Percentiles rank a stretch among this genome's conserved stretches.
Conservation (phyloP, 2,888 invertebrate species). For the Barypeithes pellucidus region DNA sequence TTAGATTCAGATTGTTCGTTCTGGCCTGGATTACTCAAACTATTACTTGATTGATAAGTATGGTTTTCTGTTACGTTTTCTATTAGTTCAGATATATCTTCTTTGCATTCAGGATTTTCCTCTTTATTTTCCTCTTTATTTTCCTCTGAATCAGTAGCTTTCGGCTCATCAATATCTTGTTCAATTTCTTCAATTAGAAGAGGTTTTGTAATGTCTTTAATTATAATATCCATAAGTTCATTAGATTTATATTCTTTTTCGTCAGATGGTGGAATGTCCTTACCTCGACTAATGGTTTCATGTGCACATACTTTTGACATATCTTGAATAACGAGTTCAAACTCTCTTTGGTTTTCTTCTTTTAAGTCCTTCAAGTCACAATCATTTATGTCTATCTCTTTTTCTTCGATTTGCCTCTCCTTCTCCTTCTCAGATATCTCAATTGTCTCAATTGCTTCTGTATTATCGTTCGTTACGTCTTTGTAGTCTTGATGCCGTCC, state of each 20-base stretch:
- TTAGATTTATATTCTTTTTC: background rate
- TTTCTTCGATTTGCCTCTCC: slow-evolving; percentile 31
- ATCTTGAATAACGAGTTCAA: slow-evolving; percentile 44
- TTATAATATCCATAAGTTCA: background rate
- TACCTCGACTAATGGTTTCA: background rate
- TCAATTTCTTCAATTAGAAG: slow-evolving; percentile 9
- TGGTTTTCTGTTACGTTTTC: slow-evolving; percentile 24
- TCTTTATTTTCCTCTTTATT: background rate
- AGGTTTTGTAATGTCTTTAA: background rate
- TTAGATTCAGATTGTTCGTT: background rate
- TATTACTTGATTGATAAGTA: too few species aligned
- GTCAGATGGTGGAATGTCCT: background rate
- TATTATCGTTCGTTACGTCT: background rate
- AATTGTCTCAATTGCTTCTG: background rate
- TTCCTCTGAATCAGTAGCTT: background rate
- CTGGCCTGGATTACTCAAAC: too few species aligned
- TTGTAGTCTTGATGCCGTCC: slow-evolving; percentile 3
- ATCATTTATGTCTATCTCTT: slow-evolving; percentile 19
- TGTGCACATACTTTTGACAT: slow-evolving; percentile 3
- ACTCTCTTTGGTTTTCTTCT: slow-evolving; percentile 12
- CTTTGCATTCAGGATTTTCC: background rate
- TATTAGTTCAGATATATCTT: slow-evolving; percentile 30
- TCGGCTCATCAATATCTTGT: background rate
- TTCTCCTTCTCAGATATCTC: slow-evolving; percentile 29
- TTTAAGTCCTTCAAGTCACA: slow-evolving; percentile 6